Conservation (phyloP, 2,797 vertebrate species). For the Enteromius viviparus region DNA sequence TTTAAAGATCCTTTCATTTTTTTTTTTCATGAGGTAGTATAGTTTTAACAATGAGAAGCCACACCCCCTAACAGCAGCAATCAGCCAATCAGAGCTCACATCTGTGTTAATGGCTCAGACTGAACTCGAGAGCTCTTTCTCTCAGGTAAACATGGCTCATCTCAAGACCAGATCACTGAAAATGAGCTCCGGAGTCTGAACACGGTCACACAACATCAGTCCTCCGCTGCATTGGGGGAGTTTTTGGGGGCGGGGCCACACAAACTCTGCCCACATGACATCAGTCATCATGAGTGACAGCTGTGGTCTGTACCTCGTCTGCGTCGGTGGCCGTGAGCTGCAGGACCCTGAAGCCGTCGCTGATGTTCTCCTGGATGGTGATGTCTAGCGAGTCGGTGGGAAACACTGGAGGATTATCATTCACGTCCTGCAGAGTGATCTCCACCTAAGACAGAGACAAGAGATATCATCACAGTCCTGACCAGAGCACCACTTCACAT, state of each 20-base stretch:
- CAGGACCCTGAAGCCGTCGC: constrained; percentile 94
- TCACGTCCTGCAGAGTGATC: constrained; percentile 97
- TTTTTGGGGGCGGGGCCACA: neutral
- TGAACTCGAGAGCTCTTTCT: constrained; percentile 57
- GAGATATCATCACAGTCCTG: neutral
- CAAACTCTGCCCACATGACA: neutral
- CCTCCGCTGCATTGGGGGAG: neutral
- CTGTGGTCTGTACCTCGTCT: constrained; percentile 84
- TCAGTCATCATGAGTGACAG: constrained; percentile 44
- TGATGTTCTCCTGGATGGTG: constrained; percentile 93
- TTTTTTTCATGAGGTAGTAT: no score
- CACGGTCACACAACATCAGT: constrained; percentile 22
- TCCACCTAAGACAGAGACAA: constrained; percentile 83
- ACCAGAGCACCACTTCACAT: neutral
- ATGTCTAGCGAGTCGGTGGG: constrained; percentile 93
- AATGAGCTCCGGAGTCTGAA: neutral
- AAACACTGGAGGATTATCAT: constrained; percentile 97
- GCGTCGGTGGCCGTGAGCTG: constrained; percentile 96
- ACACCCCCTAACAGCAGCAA: neutral
- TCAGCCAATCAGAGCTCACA: neutral
- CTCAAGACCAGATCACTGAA: constrained; percentile 29
- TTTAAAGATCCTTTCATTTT: no score
- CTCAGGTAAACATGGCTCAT: neutral
- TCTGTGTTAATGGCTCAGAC: neutral
- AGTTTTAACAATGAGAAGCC: no score